Base-by-base conservation (phyloP, 2,113 vertebrate species). In the Sylvicapra grimmia region DNA sequence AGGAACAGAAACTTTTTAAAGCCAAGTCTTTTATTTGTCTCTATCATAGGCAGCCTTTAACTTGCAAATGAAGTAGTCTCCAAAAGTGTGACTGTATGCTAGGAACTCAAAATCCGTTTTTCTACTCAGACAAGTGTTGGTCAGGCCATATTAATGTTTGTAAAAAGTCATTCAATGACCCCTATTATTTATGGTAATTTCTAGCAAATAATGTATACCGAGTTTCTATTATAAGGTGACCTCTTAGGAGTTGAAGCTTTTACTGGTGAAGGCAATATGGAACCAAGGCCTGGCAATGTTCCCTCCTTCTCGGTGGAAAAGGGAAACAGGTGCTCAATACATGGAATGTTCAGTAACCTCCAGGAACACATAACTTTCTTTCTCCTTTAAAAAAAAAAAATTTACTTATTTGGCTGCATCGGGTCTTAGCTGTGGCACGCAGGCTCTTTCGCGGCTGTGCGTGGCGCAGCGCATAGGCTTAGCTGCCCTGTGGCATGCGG, bases 121-220 rank as follows among this genome's bases (percentile, higher is more conserved):
- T 85, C 47, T 88, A 88, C 10, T 72, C 36, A 96, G 92, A 96
- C 3, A 80, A 88, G 31, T 40, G 19, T 44, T 96, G 15, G n/a
- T 84, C 25, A 63, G 5, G 6, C 33, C 10, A 86, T 16, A 77
- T 16, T 14, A 93, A 63, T 90, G 85, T 25, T 27, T 36, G 13
- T 58, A 58, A 3, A 54, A 86, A 79, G 31, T 89, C 53, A 95
- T 97, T 95, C 36, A 86, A 44, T 63, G 18, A 89, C 40, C 33
- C 19, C 59, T 72, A 51, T 92, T 88, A 89, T 15, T 96, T 89
- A 80, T 79, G 47, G 84, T 21, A 85, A 96, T 92, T 89, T 59
- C 54, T 92, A 84, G 1, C 90, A 56, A 91, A 80, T 53, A 25
- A 93, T 40, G 11, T 3, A 54, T 31, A 53, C 2, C 13, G 89